Conservation (phyloP, 2,797 vertebrate genomes). For the Rhadinocentrus ornatus region DNA sequence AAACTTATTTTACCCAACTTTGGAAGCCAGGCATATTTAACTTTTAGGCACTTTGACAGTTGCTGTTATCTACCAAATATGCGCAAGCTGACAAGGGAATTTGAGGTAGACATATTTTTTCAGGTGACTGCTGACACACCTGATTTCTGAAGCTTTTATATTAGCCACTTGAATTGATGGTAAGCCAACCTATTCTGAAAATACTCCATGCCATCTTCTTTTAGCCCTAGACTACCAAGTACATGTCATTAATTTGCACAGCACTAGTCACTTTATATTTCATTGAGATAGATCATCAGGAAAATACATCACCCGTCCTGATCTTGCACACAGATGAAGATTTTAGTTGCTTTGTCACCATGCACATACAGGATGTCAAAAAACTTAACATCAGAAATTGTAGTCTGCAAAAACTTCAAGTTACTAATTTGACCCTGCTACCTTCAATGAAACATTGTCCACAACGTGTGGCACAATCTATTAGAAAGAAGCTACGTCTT, state of each 20-base stretch:
- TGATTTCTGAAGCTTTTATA: neutral
- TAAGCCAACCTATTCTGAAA: neutral
- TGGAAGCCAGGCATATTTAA: neutral
- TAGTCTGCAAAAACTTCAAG: conserved; percentile 16
- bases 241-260: conserved; percentile 1
- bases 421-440: conserved; percentile 22
- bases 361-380: conserved; percentile 24
- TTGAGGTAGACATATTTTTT: neutral
- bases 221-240: neutral
- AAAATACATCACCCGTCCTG: conserved; percentile 27
- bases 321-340: conserved; percentile 12
- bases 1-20: neutral
- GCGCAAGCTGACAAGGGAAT: neutral
- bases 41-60: neutral
- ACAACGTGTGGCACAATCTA: conserved; percentile 40
- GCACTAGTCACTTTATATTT: conserved; percentile 9
- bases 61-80: neutral
- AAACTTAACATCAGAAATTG: conserved; percentile 5
- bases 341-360: neutral
- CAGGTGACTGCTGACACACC: neutral
- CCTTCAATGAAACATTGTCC: conserved; percentile 23
- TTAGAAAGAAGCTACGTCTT: conserved; percentile 8
- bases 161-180: neutral
- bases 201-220: neutral
- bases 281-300: conserved; percentile 27